Evolutionary conservation across 2,797 vertebrate species (phyloP).

Genomic region (Oreortyx pictus): DNA sequence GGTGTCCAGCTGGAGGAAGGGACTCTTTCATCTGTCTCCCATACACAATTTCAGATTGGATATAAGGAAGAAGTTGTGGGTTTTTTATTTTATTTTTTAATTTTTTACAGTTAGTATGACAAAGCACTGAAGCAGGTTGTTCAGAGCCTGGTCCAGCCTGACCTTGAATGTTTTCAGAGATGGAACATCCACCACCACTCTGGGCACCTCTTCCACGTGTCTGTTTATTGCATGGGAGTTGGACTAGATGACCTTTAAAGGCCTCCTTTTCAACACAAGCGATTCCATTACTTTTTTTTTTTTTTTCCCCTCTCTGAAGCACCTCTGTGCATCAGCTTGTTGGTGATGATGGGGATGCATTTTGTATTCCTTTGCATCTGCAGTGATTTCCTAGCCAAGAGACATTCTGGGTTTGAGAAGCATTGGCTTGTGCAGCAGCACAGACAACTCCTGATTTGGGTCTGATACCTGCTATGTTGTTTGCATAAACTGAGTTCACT

Average conservation of each 20-base stretch:
- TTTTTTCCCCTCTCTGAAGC: neutral
- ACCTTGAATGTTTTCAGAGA: no score
- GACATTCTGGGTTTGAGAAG: neutral
- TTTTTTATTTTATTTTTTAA: no score
- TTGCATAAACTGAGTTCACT: neutral
- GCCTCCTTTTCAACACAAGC: no score
- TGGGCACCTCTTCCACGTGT: no score
- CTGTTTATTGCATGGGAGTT: no score
- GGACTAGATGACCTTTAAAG: no score
- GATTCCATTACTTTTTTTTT: no score
- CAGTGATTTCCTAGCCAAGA: neutral
- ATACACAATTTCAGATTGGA: neutral
- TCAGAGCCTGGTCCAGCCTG: no score
- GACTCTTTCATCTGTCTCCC: neutral
- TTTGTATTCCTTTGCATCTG: neutral
- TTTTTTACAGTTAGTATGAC: no score
- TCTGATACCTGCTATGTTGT: neutral
- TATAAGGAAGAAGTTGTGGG: no score
- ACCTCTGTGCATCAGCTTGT: neutral
- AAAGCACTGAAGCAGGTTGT: no score
- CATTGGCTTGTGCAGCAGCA: neutral
- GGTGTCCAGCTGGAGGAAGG: neutral
- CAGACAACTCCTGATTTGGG: neutral
- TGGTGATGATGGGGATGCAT: neutral
- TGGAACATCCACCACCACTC: no score